Percentiles rank a stretch among this genome's conserved stretches.
These are phyloP conservation scores for Bombus waltoni DNA, from an alignment of 1,140 invertebrate genomes.

Conservation along the genomic window DNA sequence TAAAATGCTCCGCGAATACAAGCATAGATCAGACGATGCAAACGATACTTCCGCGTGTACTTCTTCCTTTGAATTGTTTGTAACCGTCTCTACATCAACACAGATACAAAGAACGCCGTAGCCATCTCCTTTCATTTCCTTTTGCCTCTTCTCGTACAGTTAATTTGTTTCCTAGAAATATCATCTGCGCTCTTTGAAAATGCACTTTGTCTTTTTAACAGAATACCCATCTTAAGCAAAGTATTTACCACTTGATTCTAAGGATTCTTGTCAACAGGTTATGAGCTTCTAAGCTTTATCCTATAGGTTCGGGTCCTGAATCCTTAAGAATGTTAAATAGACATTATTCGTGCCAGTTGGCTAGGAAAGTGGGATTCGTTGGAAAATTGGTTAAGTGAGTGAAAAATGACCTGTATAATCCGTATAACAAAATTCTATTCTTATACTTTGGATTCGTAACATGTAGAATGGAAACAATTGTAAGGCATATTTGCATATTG, in stretches of 20 bases:
- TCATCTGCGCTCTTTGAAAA: neutral
- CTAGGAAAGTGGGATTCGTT: neutral
- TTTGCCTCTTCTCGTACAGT: neutral
- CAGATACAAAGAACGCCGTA: neutral
- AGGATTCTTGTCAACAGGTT: slow-evolving; percentile 13
- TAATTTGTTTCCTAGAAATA: slow-evolving; percentile 7
- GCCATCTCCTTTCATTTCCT: neutral
- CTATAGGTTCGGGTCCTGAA: no score
- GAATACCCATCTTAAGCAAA: neutral
- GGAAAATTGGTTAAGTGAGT: neutral
- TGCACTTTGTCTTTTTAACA: neutral
- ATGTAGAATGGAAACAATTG: neutral
- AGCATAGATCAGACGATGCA: neutral
- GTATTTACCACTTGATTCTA: slow-evolving; percentile 9
- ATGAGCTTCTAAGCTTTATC: neutral
- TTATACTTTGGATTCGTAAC: neutral
- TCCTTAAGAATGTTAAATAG: neutral
- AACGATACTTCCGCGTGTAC: neutral
- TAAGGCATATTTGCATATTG: no score
- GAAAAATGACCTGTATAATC: neutral
- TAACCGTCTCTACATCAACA: neutral
- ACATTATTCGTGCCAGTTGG: neutral
- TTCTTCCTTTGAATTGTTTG: neutral
- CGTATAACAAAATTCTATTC: neutral
- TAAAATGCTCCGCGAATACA: neutral